Percentiles rank a stretch among this genome's conserved stretches.
Evolutionary conservation across 1,140 invertebrate genomes (phyloP).

Genomic region (Drosophila biarmipes): DNA sequence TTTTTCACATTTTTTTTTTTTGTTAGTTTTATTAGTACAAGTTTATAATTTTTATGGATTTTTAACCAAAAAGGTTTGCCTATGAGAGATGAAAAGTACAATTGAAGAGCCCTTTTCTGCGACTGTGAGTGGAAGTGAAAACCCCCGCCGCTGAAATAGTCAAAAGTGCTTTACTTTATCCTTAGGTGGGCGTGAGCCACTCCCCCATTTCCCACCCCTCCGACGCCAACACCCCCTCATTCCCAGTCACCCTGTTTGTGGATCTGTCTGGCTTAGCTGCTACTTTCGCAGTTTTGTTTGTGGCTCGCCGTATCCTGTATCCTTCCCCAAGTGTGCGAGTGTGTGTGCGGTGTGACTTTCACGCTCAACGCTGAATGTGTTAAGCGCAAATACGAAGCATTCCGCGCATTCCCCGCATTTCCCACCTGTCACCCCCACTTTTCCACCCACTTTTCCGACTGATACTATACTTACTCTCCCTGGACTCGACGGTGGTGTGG

Average conservation of each 20-base stretch:
- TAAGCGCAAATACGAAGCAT: constrained; percentile 66
- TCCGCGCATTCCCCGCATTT: constrained; percentile 1
- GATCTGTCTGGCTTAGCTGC: constrained; percentile 80
- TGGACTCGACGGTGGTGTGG: constrained; percentile 82
- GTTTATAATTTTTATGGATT: not conserved
- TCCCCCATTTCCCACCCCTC: not conserved
- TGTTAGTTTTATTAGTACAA: not conserved
- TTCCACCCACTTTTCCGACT: constrained; percentile 13
- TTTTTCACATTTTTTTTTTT: no score
- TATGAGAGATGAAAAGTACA: not conserved
- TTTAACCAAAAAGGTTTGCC: not conserved
- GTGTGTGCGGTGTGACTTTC: constrained; percentile 76
- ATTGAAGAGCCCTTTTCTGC: not conserved
- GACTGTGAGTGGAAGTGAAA: constrained; percentile 26
- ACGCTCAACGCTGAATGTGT: constrained; percentile 65
- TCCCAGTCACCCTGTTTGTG: constrained; percentile 38
- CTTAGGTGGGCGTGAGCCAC: constrained; percentile 61
- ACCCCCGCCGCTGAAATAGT: constrained; percentile 74
- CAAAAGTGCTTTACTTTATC: constrained; percentile 82
- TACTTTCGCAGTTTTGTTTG: constrained; percentile 82
- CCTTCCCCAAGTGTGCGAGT: constrained; percentile 21
- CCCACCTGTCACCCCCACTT: not conserved
- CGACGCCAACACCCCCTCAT: no score
- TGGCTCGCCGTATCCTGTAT: constrained; percentile 78
- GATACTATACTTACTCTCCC: constrained; percentile 84